Percentiles rank a stretch among this genome's conserved stretches.
Evolutionary conservation across 2,797 vertebrate genomes (phyloP).

Genomic region (Toxotes lorentzi): DNA sequence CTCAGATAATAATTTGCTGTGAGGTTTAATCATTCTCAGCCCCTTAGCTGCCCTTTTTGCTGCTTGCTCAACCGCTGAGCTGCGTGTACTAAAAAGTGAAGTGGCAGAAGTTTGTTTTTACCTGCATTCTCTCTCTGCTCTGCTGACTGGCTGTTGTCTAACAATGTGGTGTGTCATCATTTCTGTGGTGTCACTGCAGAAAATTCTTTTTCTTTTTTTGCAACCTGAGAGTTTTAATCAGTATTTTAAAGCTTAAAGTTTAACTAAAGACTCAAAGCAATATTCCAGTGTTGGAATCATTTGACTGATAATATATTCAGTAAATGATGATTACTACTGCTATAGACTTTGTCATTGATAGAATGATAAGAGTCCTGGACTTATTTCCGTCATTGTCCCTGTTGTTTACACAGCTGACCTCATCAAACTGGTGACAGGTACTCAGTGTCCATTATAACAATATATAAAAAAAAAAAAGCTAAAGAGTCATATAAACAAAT

Average conservation of each 20-base stretch:
- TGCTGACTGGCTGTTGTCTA: constrained; percentile 33
- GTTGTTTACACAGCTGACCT: too few species aligned
- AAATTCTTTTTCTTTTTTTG: too few species aligned
- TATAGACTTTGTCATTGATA: too few species aligned
- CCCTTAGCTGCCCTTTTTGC: neutral
- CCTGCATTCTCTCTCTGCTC: constrained; percentile 1
- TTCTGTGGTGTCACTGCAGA: neutral
- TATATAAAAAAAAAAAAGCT: too few species aligned
- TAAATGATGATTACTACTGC: too few species aligned
- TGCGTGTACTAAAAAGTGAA: neutral
- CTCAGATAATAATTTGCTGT: constrained; percentile 35
- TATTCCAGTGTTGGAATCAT: neutral
- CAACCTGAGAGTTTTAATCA: neutral
- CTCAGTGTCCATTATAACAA: too few species aligned
- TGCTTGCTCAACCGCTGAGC: neutral
- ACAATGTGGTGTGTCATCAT: neutral
- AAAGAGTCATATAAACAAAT: too few species aligned
- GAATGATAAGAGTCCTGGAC: too few species aligned
- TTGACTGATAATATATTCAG: neutral
- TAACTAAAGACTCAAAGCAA: too few species aligned
- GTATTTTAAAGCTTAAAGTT: neutral
- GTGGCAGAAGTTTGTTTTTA: constrained; percentile 43
- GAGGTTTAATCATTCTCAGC: constrained; percentile 55
- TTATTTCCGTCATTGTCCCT: too few species aligned
- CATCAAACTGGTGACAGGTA: too few species aligned